A percentile compares a stretch with the other conserved stretches of the same genome.
phyloP scores from a whole-genome alignment of 2,888 invertebrate genomes.

The Mesorhabditis spiculigera region DNA sequence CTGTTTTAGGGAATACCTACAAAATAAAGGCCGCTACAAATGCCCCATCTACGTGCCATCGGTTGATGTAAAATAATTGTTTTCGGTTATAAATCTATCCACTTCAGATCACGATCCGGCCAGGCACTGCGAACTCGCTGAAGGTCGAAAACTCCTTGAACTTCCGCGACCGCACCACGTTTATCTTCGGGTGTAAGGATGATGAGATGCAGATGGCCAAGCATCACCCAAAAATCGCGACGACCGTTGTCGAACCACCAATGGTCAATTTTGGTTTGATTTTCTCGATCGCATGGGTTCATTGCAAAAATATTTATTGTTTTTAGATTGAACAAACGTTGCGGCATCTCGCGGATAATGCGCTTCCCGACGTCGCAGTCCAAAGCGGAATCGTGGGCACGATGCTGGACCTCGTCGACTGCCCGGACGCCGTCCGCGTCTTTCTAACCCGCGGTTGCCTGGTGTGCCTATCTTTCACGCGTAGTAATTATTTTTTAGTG shows the following conservation, averaged over 20 bases:
- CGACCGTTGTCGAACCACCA: constrained; percentile 29
- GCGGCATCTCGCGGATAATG: neutral
- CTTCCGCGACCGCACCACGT: constrained; percentile 40
- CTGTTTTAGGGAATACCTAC: neutral
- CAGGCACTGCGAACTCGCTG: neutral
- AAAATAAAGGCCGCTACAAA: constrained; percentile 22
- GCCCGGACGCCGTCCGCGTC: neutral
- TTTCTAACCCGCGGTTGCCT: constrained; percentile 4
- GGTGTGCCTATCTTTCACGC: neutral
- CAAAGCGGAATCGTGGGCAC: neutral
- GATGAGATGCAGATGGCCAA: constrained; percentile 30
- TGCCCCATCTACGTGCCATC: constrained; percentile 38
- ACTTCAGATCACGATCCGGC: neutral
- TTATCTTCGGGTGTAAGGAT: constrained; percentile 40
- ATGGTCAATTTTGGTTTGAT: constrained; percentile 7
- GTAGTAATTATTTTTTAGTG: neutral
- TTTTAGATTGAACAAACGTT: constrained; percentile 6
- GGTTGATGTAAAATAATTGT: constrained; percentile 26
- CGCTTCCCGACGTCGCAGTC: neutral
- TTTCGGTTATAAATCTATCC: neutral
- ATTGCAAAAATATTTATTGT: neutral
- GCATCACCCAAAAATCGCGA: constrained; percentile 22
- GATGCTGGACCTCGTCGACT: neutral
- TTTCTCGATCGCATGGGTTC: neutral
- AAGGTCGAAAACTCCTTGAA: neutral